phyloP scores from a whole-genome alignment of 2,113 vertebrate species.

The Rhipidura dahli region DNA sequence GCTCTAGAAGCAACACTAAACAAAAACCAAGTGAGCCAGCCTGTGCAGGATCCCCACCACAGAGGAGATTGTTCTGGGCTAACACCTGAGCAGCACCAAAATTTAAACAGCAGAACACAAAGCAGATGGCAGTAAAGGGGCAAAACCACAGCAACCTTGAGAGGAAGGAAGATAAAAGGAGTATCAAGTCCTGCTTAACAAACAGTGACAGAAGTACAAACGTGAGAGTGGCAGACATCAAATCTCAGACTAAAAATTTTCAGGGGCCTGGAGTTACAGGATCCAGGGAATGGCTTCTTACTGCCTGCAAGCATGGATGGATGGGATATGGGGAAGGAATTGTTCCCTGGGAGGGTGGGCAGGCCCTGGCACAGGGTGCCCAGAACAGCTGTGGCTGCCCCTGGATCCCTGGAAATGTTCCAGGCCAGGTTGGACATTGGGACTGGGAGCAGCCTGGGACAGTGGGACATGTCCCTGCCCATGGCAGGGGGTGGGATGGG shows the following conservation, averaged over 20 bases:
- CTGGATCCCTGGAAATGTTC: neutral
- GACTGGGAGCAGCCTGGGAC: accelerated
- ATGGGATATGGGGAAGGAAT: accelerated
- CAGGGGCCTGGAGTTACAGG: neutral
- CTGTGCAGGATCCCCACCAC: neutral
- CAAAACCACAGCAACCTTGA: neutral
- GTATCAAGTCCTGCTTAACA: neutral
- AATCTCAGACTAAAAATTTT: neutral
- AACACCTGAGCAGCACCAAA: neutral
- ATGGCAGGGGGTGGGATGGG: accelerated
- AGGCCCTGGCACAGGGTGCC: neutral
- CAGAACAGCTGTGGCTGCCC: neutral
- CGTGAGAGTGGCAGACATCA: neutral
- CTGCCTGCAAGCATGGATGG: accelerated
- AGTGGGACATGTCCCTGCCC: neutral
- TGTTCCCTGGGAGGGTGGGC: accelerated
- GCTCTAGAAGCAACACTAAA: neutral
- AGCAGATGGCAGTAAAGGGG: neutral
- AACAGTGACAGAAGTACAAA: neutral
- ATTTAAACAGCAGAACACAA: neutral
- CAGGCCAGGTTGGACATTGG: accelerated
- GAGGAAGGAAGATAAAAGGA: neutral
- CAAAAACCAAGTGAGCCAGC: neutral
- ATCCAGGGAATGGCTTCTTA: neutral
- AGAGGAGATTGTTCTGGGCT: neutral